Conservation (phyloP, 2,888 invertebrate species). For the Stenodera caucasica region DNA sequence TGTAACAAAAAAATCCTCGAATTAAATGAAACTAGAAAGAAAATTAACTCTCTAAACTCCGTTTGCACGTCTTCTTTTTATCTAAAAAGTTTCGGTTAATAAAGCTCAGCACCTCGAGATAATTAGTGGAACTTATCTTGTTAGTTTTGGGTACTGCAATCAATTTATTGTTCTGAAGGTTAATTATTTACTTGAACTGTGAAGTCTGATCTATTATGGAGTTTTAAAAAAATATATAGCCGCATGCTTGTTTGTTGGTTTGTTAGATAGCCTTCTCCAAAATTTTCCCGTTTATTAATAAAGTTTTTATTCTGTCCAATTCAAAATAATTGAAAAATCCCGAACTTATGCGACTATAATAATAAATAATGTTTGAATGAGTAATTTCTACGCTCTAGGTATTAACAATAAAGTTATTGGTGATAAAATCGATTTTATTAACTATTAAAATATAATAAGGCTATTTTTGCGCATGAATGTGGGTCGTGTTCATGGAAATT, state of each 20-base stretch:
- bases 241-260: not conserved
- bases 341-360: not conserved
- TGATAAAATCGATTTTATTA: slow-evolving; percentile 4
- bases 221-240: no score
- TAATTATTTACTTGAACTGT: not conserved
- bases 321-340: no score
- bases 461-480: not conserved
- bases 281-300: no score
- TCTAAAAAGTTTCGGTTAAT: not conserved
- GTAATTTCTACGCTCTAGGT: not conserved
- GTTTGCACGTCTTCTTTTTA: not conserved
- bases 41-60: no score
- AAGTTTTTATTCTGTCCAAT: no score
- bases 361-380: not conserved
- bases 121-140: not conserved
- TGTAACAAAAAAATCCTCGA: no score
- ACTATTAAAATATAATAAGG: not conserved
- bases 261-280: not conserved
- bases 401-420: not conserved
- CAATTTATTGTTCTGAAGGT: not conserved
- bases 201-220: no score
- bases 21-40: no score
- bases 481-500: slow-evolving; percentile 12
- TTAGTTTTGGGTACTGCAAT: not conserved
- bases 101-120: not conserved